Conservation (phyloP, 2,797 vertebrate species). For the Poeciliopsis presidionis region DNA sequence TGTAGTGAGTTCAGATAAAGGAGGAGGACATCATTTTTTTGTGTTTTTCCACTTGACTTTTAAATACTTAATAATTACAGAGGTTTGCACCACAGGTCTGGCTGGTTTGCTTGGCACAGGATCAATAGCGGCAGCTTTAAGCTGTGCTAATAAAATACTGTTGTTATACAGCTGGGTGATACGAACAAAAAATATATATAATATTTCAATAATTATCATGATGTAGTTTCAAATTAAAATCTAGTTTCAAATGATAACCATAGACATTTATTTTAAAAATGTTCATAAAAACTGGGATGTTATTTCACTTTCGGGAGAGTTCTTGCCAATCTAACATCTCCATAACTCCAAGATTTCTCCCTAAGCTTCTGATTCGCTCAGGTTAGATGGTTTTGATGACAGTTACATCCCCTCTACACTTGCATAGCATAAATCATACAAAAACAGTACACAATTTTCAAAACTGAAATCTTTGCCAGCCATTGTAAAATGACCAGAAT, state of each 20-base stretch:
- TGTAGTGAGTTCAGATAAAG: not conserved
- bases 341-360: not conserved
- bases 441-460: not conserved
- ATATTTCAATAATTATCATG: not conserved
- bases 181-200: not conserved
- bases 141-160: not conserved
- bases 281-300: not conserved
- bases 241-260: not conserved
- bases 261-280: not conserved
- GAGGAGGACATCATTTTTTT: not conserved
- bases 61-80: not conserved
- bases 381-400: not conserved
- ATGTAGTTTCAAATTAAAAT: not conserved
- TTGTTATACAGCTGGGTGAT: not conserved
- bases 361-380: not conserved
- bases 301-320: not conserved
- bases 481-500: not conserved
- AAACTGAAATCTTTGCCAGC: not conserved
- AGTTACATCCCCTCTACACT: not conserved
- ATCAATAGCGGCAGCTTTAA: not conserved
- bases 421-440: not conserved
- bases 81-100: not conserved
- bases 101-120: not conserved
- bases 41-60: not conserved
- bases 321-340: not conserved